Base-by-base conservation (phyloP, 2,113 vertebrate genomes). In the Forbesichthys papilliferus region DNA sequence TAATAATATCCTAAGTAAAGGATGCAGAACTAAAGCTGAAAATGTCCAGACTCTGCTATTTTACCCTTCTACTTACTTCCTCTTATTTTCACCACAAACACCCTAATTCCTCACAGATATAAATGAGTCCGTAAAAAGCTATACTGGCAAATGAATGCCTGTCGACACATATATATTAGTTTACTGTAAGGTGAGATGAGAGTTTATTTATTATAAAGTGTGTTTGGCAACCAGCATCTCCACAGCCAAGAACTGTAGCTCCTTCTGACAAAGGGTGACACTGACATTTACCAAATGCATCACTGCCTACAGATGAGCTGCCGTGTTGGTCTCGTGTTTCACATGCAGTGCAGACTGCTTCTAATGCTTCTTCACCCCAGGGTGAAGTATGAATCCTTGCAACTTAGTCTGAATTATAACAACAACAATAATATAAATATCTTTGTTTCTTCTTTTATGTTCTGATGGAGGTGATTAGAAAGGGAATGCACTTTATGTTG, bases 141-240 rank as follows among this genome's bases (percentile, higher is more conserved):
- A 81, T 84, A 86, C 75, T 84, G 84, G 81, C 69, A 87, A 89
- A 87, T 66, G 70, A 64, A 77, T 71, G 67, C 60, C 72, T 73
- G 66, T 64, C 58, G 52, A 46, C 63, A 57, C 71, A 62, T 74
- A 61, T 78, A 72, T 83, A 84, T 83, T 27, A 2, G 27, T 27
- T 27, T 27, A 27, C 78, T 61, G 20, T 70, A 68, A 71, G 64
- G 80, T 80, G 73, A 79, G 81, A 79, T 64, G 61, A 60, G 67
- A 80, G 80, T 84, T 82, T 79, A 76, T 87, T 20, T 20, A 20
- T 20, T 20, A 20, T 20, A 20, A 20, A 20, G 20, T 27, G 27
- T 27, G 27, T 27, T 27, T 27, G 27, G 27, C 27, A 27, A 27
- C 27, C 27, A 27, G 27, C 27, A 27, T 27, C 27, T 27, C 70